phyloP scores from a whole-genome alignment of 2,797 vertebrate genomes.

The Macrochelys suwanniensis region DNA sequence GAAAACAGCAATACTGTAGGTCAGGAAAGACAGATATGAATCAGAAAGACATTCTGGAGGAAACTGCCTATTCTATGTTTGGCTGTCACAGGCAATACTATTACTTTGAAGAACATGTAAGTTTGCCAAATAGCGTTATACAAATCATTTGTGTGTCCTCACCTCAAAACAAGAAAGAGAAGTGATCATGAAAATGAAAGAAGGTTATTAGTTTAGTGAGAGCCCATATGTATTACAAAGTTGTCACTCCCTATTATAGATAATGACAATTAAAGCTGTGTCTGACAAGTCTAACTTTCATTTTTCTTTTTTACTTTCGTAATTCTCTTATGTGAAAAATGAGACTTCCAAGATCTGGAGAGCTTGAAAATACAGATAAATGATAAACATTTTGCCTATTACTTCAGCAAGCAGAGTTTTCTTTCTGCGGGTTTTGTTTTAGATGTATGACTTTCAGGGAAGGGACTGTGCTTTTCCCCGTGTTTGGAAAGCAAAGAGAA shows the following conservation, averaged over 20 bases:
- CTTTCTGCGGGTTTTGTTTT: neutral
- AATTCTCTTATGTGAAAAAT: neutral
- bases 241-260: neutral
- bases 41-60: neutral
- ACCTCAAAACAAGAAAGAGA: neutral
- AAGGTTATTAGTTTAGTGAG: neutral
- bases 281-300: neutral
- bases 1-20: neutral
- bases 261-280: neutral
- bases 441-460: neutral
- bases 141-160: neutral
- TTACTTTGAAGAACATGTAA: neutral
- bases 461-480: neutral
- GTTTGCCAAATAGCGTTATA: neutral
- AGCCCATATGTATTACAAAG: neutral
- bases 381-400: neutral
- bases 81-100: neutral
- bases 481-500: neutral
- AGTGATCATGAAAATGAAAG: neutral
- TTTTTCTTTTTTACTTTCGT: neutral
- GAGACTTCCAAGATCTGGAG: neutral
- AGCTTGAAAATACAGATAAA: neutral
- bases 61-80: neutral
- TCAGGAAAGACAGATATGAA: neutral
- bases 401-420: neutral